Base-by-base conservation (phyloP, 2,797 vertebrate genomes). In the Apogon talboti region DNA sequence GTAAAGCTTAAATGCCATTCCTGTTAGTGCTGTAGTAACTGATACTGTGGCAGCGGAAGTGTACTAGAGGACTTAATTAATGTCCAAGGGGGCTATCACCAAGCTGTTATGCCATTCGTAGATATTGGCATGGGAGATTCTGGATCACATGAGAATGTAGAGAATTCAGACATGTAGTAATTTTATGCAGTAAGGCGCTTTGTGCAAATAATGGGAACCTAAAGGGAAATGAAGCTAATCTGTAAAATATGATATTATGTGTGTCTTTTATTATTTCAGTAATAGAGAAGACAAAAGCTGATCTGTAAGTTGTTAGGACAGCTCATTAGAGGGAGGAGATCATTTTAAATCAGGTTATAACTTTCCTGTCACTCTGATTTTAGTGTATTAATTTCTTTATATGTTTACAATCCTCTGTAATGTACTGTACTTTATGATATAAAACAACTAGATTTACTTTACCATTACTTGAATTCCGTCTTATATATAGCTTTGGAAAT, bases 51-150 rank as follows among this genome's bases (percentile, higher is more conserved):
- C 71, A 57, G 72, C 43, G 51, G 50, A 74, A 77, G 71, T 47
- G 53, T 65, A 82, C 63, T 42, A 51, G 60, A 79, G 58, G 64
- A 46, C 55, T 84, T 89, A 85, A 90, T 91, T 90, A 86, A 81
- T 84, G 78, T 86, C 86, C 70, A 72, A 78, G 83, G 81, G 64
- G 70, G 66, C 69, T 28, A 71, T 81, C 64, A 67, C 57, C 58
- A 69, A 71, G 72, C 57, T 66, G 79, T 71, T 83, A 63, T 18
- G 58, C 61, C 66, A 54, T 56, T 77, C 62, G 58, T 58, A 50
- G 63, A 65, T 61, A 56, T 54, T 50, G 62, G 58, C 78, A 53
- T 45, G 54, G 67, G 72, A 80, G 40, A 66, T 69, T 73, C 52
- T 46, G 47, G 35, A 73, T 69, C 76, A 60, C 66, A 62, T 43